Percentiles rank a stretch among this genome's conserved stretches.
These are phyloP conservation scores for Semnornis frantzii DNA, from an alignment of 2,113 vertebrate species.

Conservation along the genomic window DNA sequence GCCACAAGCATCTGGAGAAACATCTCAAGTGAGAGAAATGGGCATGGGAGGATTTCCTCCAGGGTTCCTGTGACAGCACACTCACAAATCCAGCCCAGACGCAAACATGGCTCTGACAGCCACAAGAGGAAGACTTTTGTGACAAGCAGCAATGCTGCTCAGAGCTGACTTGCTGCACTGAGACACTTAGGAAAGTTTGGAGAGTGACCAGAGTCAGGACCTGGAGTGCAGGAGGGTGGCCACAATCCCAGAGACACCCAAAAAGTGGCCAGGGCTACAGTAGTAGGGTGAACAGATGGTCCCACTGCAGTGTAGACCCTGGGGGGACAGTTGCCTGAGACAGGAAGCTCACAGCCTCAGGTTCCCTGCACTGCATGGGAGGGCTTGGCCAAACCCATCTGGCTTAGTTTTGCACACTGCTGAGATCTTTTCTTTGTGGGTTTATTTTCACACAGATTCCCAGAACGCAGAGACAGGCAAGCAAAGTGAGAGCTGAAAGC, in stretches of 20 bases:
- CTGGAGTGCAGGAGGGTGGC: background rate
- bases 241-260: background rate
- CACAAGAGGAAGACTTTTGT: background rate
- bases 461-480: background rate
- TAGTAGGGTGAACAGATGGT: rapidly evolving
- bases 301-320: rapidly evolving
- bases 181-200: background rate
- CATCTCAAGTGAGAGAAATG: rapidly evolving
- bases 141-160: rapidly evolving
- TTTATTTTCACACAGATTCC: slow-evolving; percentile 31
- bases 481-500: slow-evolving; percentile 47
- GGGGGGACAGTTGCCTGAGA: background rate
- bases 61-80: background rate
- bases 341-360: background rate
- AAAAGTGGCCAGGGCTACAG: rapidly evolving
- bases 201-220: background rate
- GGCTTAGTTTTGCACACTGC: background rate
- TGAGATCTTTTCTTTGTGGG: background rate
- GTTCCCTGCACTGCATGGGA: rapidly evolving
- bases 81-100: background rate
- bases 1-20: background rate
- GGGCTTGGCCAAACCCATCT: background rate
- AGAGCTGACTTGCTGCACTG: rapidly evolving
- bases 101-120: background rate
- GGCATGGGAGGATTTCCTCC: background rate